Evolutionary conservation across 2,113 vertebrate species (phyloP), one percentile per base, ranked within the genome.

Genomic region (Barnardius zonarius): DNA sequence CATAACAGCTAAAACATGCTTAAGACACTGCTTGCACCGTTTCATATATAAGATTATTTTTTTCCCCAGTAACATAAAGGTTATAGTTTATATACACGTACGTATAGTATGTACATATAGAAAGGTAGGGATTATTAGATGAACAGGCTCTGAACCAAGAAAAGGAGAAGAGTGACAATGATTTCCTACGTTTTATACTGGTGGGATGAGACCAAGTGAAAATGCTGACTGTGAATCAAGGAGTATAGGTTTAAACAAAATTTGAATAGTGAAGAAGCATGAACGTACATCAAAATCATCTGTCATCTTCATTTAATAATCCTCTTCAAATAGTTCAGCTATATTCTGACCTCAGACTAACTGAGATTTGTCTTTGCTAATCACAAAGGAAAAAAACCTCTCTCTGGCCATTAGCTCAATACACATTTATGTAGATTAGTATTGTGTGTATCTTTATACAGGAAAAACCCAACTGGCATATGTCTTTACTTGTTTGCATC

Each of bases 391-490:
- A 37, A 19, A 37, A 6, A 6, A 22, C 14, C 0, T 4, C 4
- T 7, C 31, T 6, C 59, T 49, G 63, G 31, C n/a, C 20, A 2
- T 33, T 11, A 39, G 7, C 25, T 4, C 3, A 7, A 28, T 0
- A 5, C 15, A 8, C 9, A 7, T 7, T 18, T 4, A 5, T 2
- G 11, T 20, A 18, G 51, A 37, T 8, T 2, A 66, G n/a, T 0
- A 3, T 0, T 1, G 12, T 0, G 1, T 3, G 12, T 4, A 17
- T 2, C 44, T 55, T 15, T 1, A 24, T 1, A 2, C 0, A 13
- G 0, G 3, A 33, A 52, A 88, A 52, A 4, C 66, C 39, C 67
- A 63, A 1, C 20, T 46, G 55, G 33, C 14, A 15, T 7, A 8
- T 14, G 30, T 3, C 66, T 43, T 7, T 3, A 8, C 5, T 33